These are phyloP conservation scores for Mustelus asterias DNA, from an alignment of 2,113 vertebrate genomes.

Conservation along the genomic window DNA sequence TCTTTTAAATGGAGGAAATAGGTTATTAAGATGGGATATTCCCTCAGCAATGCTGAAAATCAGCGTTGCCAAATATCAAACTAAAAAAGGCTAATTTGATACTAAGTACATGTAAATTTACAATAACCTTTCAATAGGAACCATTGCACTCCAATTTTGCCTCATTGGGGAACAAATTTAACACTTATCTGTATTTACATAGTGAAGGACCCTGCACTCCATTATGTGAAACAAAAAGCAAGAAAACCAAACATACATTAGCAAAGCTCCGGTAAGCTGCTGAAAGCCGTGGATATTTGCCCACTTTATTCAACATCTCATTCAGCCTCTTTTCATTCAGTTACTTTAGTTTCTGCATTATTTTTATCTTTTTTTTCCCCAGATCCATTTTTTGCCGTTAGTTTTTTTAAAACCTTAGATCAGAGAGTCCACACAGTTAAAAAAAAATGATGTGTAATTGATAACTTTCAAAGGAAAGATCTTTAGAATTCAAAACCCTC, in stretches of 20 bases:
- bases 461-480: not conserved
- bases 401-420: not conserved
- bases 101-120: not conserved
- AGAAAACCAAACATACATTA: not conserved
- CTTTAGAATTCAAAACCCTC: conserved; percentile 13
- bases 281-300: not conserved
- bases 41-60: not conserved
- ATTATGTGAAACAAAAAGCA: not conserved
- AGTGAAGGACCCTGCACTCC: not conserved
- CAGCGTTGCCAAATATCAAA: not conserved
- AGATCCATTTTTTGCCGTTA: not conserved
- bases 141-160: not conserved
- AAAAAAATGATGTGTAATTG: not conserved
- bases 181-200: conserved; percentile 15
- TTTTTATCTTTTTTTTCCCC: not conserved
- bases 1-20: not conserved
- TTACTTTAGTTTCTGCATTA: not conserved
- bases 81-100: not conserved
- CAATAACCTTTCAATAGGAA: not conserved
- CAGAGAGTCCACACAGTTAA: not conserved
- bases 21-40: not conserved
- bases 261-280: not conserved
- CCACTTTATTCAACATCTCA: not conserved
- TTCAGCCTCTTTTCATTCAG: not conserved
- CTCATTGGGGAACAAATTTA: not conserved